Base-by-base conservation (phyloP, 2,113 vertebrate genomes). In the Harpagus bidentatus region DNA sequence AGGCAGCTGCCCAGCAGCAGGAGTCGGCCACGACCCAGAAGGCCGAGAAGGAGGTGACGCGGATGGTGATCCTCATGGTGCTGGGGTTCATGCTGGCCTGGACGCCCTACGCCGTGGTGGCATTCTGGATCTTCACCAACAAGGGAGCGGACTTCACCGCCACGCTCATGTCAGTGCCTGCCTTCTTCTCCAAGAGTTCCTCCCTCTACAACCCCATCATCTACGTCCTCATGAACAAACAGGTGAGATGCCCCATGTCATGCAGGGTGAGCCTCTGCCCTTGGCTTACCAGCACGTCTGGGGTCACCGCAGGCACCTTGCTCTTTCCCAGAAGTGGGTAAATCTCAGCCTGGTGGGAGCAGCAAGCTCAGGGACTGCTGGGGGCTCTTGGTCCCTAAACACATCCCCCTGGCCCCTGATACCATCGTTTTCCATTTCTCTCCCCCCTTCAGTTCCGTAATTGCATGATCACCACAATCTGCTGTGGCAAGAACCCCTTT, bases 181-280 rank as follows among this genome's bases (percentile, higher is more conserved):
- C 98, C 84, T 98, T 98, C 97, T 99, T 99, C 97, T 98, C 98
- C 84, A 99, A 99, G 98, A 98, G 98, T 95, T 99, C 98, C 42
- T 98, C 98, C 22, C 89, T 99, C 77, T 98, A 98, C 96, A 97
- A 97, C 90, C 97, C 97, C 88, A 93, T 97, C 93, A 97, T 97
- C 92, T 96, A 97, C 1, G 87, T 97, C 79, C 93, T 97, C 74
- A 96, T 96, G 96, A 97, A 96, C 97, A 99, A 99, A 87, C 98
- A 99, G 98, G 98, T 99, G 78, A 97, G 96, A 17, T 4, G 6
- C 10, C 16, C 50, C 28, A 1, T 6, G 21, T 8, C 31, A 11
- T 1, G 4, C n/a, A 28, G 48, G 28, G 10, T 32, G 28, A 78
- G 38, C 34, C 53, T 40, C 48, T 67, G 40, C 32, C 16, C 11